Percentiles rank a stretch among this genome's conserved stretches.
phyloP scores from a whole-genome alignment of 2,888 invertebrate genomes.

The Augiades crinisus region DNA sequence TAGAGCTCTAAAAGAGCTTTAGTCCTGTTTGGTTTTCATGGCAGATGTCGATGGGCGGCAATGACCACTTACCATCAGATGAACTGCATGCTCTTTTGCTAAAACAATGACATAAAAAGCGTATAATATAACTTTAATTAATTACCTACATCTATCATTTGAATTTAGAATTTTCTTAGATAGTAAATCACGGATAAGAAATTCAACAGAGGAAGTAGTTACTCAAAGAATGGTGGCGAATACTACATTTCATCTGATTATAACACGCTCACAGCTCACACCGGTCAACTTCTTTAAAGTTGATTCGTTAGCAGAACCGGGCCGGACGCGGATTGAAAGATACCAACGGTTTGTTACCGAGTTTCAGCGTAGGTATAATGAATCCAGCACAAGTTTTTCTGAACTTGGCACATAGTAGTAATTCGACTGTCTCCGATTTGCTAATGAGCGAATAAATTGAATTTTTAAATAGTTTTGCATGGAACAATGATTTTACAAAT shows the following conservation, averaged over 20 bases:
- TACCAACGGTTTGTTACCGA: conserved; percentile 51
- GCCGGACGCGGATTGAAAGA: conserved; percentile 41
- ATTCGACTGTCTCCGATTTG: conserved; percentile 32
- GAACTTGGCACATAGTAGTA: conserved; percentile 43
- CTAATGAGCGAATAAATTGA: conserved; percentile 42
- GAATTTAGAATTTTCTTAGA: too few species aligned
- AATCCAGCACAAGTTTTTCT: conserved; percentile 43
- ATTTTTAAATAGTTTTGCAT: background rate
- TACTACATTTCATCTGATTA: conserved; percentile 29
- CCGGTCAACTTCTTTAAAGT: conserved; percentile 44
- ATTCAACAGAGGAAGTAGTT: too few species aligned
- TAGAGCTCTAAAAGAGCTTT: too few species aligned
- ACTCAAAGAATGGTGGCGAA: background rate
- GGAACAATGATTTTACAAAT: too few species aligned
- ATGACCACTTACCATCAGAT: too few species aligned
- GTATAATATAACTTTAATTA: too few species aligned
- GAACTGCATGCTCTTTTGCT: too few species aligned
- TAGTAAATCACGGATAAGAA: too few species aligned
- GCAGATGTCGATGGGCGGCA: too few species aligned
- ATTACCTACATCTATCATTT: too few species aligned
- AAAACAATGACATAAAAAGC: too few species aligned
- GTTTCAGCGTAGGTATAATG: conserved; percentile 60
- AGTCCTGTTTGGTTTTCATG: too few species aligned
- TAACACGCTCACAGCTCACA: conserved; percentile 28
- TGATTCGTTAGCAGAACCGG: conserved; percentile 54